Percentiles rank a stretch among this genome's conserved stretches.
These are phyloP conservation scores for Microdon myrmicae DNA, from an alignment of 2,888 invertebrate genomes.

Conservation along the genomic window DNA sequence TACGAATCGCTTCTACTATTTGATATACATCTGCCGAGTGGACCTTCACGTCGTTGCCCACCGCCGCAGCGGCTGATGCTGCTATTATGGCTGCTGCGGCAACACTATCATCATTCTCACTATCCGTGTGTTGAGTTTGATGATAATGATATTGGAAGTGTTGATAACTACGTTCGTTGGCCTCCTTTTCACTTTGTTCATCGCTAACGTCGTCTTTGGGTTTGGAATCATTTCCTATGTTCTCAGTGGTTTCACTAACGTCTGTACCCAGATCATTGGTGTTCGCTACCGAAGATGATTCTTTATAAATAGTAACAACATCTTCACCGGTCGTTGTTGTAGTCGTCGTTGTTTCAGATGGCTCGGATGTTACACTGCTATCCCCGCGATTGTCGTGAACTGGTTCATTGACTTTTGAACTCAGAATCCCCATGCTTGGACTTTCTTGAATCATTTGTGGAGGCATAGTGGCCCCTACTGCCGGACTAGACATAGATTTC, in stretches of 20 bases:
- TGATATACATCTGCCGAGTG: conserved; percentile 73
- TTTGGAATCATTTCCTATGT: conserved; percentile 26
- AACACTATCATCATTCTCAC: conserved; percentile 57
- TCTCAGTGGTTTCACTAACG: conserved; percentile 44
- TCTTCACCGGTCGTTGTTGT: conserved; percentile 67
- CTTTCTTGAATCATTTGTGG: conserved; percentile 63
- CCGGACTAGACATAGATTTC: conserved; percentile 66
- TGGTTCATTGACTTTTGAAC: conserved; percentile 59
- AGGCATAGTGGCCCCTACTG: conserved; percentile 60
- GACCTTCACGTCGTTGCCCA: conserved; percentile 59
- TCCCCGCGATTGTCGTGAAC: conserved; percentile 58
- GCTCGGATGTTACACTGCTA: conserved; percentile 66
- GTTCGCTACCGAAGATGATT: conserved; percentile 57
- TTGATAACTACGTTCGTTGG: conserved; percentile 56
- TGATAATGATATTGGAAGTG: conserved; percentile 63
- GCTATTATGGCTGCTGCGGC: conserved; percentile 46
- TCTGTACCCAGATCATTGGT: conserved; percentile 54
- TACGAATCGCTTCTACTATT: conserved; percentile 81
- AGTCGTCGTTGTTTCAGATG: conserved; percentile 65
- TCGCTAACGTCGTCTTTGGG: conserved; percentile 58
- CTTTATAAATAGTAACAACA: conserved; percentile 66
- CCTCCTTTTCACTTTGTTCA: conserved; percentile 55
- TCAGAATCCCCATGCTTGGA: conserved; percentile 62
- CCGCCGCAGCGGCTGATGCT: conserved; percentile 52
- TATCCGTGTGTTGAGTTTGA: conserved; percentile 61